phyloP scores from a whole-genome alignment of 2,113 vertebrate genomes.

The Rafetus swinhoei region DNA sequence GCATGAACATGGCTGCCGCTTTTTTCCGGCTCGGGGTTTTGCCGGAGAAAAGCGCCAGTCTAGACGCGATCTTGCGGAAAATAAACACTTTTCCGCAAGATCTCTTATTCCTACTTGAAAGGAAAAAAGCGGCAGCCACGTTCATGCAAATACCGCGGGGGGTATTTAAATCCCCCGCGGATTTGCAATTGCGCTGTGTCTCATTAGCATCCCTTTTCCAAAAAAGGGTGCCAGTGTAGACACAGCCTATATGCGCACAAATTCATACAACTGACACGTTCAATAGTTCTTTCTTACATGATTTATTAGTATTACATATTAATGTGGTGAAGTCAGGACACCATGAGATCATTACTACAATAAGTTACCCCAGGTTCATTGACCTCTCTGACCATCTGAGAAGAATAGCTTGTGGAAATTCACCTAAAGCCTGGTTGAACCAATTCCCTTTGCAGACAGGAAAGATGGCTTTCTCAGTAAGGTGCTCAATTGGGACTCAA shows the following conservation, averaged over 20 bases:
- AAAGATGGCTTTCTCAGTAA: background rate
- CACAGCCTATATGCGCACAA: background rate
- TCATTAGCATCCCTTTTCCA: too few relatives aligned
- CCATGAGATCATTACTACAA: background rate
- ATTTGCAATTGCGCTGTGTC: too few relatives aligned
- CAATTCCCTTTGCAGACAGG: background rate
- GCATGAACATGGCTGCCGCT: too few relatives aligned
- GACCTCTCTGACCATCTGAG: background rate
- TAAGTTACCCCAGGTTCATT: background rate
- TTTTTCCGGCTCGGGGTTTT: too few relatives aligned
- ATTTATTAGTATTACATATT: background rate
- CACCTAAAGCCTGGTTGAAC: background rate
- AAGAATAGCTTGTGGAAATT: background rate
- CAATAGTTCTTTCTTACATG: background rate
- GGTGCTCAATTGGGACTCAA: background rate
- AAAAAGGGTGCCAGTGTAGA: too few relatives aligned
- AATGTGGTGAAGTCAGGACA: background rate
- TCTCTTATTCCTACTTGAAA: too few relatives aligned
- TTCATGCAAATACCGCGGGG: too few relatives aligned
- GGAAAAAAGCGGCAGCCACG: too few relatives aligned
- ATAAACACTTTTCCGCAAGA: too few relatives aligned
- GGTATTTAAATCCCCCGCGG: too few relatives aligned
- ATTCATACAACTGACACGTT: background rate
- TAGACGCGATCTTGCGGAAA: too few relatives aligned
- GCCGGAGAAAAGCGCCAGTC: too few relatives aligned